Conservation (phyloP, 2,797 vertebrate species). For the Dipus sagitta region DNA sequence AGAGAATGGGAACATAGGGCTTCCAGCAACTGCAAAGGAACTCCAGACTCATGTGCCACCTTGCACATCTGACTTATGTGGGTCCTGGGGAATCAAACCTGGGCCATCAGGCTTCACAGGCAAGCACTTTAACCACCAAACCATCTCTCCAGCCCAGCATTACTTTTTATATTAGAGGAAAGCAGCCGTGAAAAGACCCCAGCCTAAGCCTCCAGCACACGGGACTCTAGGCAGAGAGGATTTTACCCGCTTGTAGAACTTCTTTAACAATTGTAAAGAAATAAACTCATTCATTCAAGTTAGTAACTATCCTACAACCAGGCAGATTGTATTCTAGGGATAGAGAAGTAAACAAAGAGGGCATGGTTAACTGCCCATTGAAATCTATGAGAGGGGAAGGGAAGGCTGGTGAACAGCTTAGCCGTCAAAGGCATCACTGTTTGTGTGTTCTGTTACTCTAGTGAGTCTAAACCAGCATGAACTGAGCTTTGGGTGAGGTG, state of each 20-base stretch:
- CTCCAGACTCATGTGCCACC: too few species aligned
- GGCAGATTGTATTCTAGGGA: neutral
- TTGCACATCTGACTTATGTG: neutral
- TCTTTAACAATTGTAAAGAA: neutral
- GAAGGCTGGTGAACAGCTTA: neutral
- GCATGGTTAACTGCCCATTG: rapidly evolving
- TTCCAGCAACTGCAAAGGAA: too few species aligned
- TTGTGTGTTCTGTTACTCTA: neutral
- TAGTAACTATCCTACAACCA: neutral
- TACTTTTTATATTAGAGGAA: neutral
- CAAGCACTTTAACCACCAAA: neutral
- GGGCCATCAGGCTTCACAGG: neutral
- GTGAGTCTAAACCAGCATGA: neutral
- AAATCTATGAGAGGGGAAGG: neutral
- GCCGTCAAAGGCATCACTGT: neutral
- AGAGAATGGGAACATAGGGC: too few species aligned
- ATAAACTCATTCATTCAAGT: neutral
- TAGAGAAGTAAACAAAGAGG: neutral
- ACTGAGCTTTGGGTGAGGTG: neutral
- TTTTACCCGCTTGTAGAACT: neutral
- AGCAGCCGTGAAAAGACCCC: neutral
- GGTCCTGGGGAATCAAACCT: neutral
- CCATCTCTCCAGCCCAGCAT: neutral
- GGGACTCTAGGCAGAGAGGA: neutral
- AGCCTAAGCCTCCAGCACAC: neutral